phyloP scores from a whole-genome alignment of 2,888 invertebrate genomes.

The Athetis lepigone region DNA sequence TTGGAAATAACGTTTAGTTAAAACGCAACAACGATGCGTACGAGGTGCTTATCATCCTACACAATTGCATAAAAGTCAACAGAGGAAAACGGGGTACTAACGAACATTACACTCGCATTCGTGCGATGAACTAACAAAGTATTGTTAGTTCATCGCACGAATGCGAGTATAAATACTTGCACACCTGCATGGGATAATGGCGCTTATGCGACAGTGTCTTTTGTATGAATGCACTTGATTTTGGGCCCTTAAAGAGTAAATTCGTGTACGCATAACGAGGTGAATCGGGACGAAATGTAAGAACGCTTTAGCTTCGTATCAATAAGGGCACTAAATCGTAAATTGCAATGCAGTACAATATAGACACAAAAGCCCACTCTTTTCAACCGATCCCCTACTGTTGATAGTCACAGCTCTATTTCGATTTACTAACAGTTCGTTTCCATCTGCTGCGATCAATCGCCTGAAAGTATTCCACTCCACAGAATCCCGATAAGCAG shows the following conservation, averaged over 20 bases:
- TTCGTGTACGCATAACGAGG: too few relatives aligned
- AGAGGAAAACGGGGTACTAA: constrained; percentile 62
- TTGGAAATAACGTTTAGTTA: constrained; percentile 17
- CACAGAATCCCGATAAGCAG: background rate
- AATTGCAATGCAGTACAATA: too few relatives aligned
- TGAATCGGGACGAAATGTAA: too few relatives aligned
- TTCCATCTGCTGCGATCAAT: background rate
- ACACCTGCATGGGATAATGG: constrained; percentile 40
- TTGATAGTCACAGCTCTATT: background rate
- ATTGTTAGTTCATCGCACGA: too few relatives aligned
- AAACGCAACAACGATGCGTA: constrained; percentile 23
- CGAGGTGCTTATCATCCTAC: constrained; percentile 58
- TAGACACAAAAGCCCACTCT: too few relatives aligned
- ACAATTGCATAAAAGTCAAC: constrained; percentile 62
- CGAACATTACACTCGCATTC: constrained; percentile 51
- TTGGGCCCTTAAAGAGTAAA: background rate
- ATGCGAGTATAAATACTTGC: constrained; percentile 53
- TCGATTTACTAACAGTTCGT: too few relatives aligned
- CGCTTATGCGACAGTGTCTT: constrained; percentile 21
- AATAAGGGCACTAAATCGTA: too few relatives aligned
- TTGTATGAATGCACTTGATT: constrained; percentile 15
- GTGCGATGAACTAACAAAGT: constrained; percentile 56
- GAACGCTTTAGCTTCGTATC: too few relatives aligned
- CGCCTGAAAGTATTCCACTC: background rate
- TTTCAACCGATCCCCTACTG: background rate